These are phyloP conservation scores for Xanthorhoe designata DNA, from an alignment of 2,888 invertebrate species.

Conservation along the genomic window DNA sequence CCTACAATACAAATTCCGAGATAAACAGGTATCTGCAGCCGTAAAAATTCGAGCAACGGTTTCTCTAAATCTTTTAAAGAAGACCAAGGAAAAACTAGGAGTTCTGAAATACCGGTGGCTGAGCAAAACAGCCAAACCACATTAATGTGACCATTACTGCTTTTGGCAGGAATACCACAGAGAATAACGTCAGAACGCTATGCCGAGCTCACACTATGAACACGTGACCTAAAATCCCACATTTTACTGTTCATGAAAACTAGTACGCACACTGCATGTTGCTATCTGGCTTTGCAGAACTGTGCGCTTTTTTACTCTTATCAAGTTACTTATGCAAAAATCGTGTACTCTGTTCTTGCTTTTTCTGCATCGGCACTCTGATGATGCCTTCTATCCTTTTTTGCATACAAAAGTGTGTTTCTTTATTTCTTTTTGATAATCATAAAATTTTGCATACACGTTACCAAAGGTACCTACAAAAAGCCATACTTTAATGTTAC, in stretches of 20 bases:
- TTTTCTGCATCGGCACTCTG: no score
- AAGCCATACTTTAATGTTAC: no score
- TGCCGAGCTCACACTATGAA: conserved; percentile 20
- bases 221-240: conserved; percentile 23
- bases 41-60: neutral
- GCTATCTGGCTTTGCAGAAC: conserved; percentile 12
- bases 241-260: conserved; percentile 17
- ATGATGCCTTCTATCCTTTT: no score
- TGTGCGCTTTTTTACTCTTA: conserved; percentile 3
- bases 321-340: neutral
- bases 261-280: conserved; percentile 1
- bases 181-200: conserved; percentile 24
- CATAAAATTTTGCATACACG: no score
- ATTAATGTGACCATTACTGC: conserved; percentile 32
- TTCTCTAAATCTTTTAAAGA: neutral
- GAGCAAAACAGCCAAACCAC: conserved; percentile 29
- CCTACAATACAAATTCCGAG: no score
- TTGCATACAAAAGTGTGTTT: no score
- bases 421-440: no score
- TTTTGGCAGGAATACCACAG: conserved; percentile 34
- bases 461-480: no score
- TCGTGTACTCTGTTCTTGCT: neutral
- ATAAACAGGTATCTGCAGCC: neutral
- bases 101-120: conserved; percentile 20
- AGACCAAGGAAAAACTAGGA: neutral